Evolutionary conservation across 23 tunicate genomes (phyloP).

Genomic region (Trididemnum miniatum): DNA sequence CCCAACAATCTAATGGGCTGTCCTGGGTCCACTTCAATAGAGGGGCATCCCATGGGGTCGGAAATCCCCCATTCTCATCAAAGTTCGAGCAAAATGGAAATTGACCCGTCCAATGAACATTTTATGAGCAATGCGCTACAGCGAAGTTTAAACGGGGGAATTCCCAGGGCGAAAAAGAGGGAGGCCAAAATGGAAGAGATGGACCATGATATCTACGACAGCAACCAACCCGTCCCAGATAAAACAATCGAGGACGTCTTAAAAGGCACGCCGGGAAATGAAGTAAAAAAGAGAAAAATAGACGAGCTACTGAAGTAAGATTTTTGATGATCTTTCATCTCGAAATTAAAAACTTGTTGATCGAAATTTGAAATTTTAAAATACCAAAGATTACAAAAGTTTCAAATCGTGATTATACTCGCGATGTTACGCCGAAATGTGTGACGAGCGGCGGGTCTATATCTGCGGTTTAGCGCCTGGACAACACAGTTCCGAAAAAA

Average conservation of each 20-base stretch:
- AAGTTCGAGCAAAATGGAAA: slow-evolving; percentile 28
- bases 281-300: slow-evolving; percentile 37
- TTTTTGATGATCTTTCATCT: too few relatives aligned
- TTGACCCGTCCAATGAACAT: slow-evolving; percentile 2
- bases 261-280: slow-evolving; percentile 83
- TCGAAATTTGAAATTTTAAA: too few relatives aligned
- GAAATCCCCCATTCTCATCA: slow-evolving; percentile 10
- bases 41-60: slow-evolving; percentile 10
- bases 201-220: slow-evolving; percentile 49
- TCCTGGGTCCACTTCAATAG: slow-evolving; percentile 10
- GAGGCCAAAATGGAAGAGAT: slow-evolving; percentile 33
- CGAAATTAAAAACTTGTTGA: too few relatives aligned
- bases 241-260: slow-evolving; percentile 75
- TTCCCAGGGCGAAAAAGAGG: slow-evolving; percentile 12
- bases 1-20: slow-evolving; percentile 12
- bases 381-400: too few relatives aligned
- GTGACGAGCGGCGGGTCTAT: too few relatives aligned
- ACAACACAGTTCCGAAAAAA: too few relatives aligned
- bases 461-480: too few relatives aligned
- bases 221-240: slow-evolving; percentile 40
- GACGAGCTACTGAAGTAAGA: slow-evolving; percentile 69
- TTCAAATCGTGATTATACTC: too few relatives aligned
- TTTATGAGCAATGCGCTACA: not conserved
- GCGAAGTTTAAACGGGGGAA: not conserved
- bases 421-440: too few relatives aligned